Percentiles rank a stretch among this genome's conserved stretches.
Evolutionary conservation across 1,140 invertebrate genomes (phyloP).

Genomic region (Calephelis virginiensis): DNA sequence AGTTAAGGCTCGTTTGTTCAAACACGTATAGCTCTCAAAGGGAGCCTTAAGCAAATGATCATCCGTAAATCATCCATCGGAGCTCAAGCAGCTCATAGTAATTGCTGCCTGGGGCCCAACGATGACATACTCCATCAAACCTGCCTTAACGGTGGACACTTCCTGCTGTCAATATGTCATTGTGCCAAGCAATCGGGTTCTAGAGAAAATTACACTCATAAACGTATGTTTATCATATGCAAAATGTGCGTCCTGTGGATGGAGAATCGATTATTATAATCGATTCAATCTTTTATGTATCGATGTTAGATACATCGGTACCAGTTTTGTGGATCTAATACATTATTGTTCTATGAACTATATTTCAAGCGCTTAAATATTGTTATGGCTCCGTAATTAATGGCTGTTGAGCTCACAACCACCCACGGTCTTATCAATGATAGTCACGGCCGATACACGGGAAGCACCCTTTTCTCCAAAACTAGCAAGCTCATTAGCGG

Average conservation of each 20-base stretch:
- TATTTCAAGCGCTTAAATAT: no score
- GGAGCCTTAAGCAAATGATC: constrained; percentile 39
- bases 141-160: constrained; percentile 29
- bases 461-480: no score
- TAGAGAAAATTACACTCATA: constrained; percentile 65
- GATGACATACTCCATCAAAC: constrained; percentile 68
- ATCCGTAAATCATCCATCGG: constrained; percentile 56
- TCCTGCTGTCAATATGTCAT: constrained; percentile 56
- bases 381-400: no score
- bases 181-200: constrained; percentile 53
- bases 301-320: constrained; percentile 15
- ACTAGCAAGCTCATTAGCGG: no score
- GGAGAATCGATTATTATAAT: constrained; percentile 63
- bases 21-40: constrained; percentile 20
- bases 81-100: constrained; percentile 37
- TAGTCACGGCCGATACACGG: no score
- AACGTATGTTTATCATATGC: constrained; percentile 57
- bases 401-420: no score
- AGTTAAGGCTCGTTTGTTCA: not conserved
- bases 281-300: constrained; percentile 33
- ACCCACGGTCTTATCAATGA: no score
- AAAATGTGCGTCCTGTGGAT: constrained; percentile 52
- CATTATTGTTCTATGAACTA: not conserved
- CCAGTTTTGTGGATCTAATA: not conserved
- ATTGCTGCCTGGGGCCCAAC: constrained; percentile 53